Conservation (phyloP, 2,113 vertebrate species). For the Peucedramus taeniatus region DNA sequence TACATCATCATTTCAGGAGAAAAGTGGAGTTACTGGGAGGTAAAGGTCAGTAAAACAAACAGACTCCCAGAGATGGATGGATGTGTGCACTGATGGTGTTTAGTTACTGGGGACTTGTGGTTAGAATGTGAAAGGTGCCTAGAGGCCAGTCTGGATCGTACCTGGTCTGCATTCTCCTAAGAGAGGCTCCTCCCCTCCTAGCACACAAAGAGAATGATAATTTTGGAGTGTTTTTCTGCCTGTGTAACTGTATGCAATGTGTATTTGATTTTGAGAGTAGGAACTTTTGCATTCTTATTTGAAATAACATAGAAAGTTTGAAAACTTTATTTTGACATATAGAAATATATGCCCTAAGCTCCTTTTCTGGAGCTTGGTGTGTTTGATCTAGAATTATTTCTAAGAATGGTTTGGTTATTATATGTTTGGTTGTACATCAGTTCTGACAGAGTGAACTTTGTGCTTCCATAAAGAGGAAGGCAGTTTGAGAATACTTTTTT, state of each 20-base stretch:
- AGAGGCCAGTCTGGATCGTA: rapidly evolving
- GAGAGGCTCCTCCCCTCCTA: background rate
- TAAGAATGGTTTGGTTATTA: too few species aligned
- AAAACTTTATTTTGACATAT: background rate
- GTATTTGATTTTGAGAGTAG: rapidly evolving
- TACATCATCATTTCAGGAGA: background rate
- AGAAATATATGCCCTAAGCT: background rate
- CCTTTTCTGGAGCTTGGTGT: background rate
- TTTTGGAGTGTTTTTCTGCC: background rate
- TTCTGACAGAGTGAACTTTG: background rate
- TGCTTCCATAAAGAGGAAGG: background rate
- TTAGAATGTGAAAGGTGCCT: background rate
- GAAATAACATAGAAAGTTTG: background rate
- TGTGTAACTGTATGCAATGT: background rate
- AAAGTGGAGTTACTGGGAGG: background rate
- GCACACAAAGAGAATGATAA: background rate
- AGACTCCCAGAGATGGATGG: background rate
- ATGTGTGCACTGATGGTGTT: background rate
- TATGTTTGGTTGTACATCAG: background rate
- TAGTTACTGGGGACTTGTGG: background rate
- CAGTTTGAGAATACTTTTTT: background rate
- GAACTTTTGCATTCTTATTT: background rate
- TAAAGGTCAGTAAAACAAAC: background rate
- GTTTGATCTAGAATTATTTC: background rate
- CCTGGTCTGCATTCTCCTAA: background rate